Conservation (phyloP, 1,140 invertebrate genomes). For the Rhynchophorus ferrugineus region DNA sequence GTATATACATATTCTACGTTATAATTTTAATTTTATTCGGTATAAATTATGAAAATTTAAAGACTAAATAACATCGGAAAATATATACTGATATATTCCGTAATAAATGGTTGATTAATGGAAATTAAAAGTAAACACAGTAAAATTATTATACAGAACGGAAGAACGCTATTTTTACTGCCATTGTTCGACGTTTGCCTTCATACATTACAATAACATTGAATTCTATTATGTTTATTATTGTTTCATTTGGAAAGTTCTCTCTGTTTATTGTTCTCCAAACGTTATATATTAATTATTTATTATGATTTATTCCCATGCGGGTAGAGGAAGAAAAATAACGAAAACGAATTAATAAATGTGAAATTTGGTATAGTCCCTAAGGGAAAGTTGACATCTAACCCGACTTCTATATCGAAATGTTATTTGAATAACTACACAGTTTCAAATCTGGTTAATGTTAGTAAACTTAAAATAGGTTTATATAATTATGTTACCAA, state of each 20-base stretch:
- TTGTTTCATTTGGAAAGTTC: constrained; percentile 1
- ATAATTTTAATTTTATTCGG: too few species aligned
- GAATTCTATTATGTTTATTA: not conserved
- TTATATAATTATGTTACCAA: too few species aligned
- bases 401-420: too few species aligned
- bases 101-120: not conserved
- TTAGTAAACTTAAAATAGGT: too few species aligned
- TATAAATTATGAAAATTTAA: too few species aligned
- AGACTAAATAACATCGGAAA: too few species aligned
- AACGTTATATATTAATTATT: not conserved
- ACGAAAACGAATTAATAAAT: not conserved
- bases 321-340: not conserved
- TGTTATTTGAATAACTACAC: too few species aligned
- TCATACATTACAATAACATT: not conserved
- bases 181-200: not conserved
- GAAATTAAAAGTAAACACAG: not conserved
- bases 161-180: not conserved
- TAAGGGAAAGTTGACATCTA: too few species aligned
- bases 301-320: not conserved
- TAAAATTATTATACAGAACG: not conserved
- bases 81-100: not conserved
- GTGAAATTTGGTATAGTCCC: not conserved
- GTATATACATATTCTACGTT: too few species aligned
- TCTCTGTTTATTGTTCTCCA: not conserved
- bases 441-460: too few species aligned